Evolutionary conservation across 2,113 vertebrate species (phyloP), one percentile per base, ranked within the genome.

Genomic region (Platichthys flesus): DNA sequence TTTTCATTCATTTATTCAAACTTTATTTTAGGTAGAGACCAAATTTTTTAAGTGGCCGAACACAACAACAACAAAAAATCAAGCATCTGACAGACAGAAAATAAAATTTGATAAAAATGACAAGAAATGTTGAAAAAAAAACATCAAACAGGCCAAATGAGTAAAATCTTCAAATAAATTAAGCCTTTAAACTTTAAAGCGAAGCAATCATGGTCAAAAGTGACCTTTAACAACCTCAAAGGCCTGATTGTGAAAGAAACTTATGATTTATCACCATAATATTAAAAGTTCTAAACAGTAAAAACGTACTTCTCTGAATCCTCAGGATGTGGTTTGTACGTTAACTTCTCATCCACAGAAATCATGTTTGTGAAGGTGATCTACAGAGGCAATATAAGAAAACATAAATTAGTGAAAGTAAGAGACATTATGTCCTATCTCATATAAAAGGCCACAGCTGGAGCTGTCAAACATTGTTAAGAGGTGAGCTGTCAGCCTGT

Each of bases 281-380:
- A 3, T 3, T 35, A 10, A 16, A 18, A 20, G 28, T 16, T 16
- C 14, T 61, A 3, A 40, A 16, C 2, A 20, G 18, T 49, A 57
- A 58, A 60, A 37, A 65, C 75, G 89, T 90, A 99, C 98, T 96
- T 99, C 55, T 95, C 94, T 78, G 95, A 91, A 59, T 99, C 93
- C 2, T 96, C 94, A 75, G 97, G 97, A 68, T 99, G 97, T n/a
- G 98, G 97, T 82, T 95, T 97, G 85, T 99, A 99, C 9, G 94
- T 94, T 14, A 99, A 94, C 81, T 93, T 95, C 90, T 99, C 98
- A 76, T 98, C 98, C 70, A 99, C 98, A 0, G 98, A 99, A 54
- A 99, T 97, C 64, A 99, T 89, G 86, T 99, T 99, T 86, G 98
- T 99, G 90, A 97, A 97, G 1, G 97, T 98, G 90, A 99, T 98